phyloP scores from a whole-genome alignment of 2,113 vertebrate genomes.

The Probosciger aterrimus region DNA sequence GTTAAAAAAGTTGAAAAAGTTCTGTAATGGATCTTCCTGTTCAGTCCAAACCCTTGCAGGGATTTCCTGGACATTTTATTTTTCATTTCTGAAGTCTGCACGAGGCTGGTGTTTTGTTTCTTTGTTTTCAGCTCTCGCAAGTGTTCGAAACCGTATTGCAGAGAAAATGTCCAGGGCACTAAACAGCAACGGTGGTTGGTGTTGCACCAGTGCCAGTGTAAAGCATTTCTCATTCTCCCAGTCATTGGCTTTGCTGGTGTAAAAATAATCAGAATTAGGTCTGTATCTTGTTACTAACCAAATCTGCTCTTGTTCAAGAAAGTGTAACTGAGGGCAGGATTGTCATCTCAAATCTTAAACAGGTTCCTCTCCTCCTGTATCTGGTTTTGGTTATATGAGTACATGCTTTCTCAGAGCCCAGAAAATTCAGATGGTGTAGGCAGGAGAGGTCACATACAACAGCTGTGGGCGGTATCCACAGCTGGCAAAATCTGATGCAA shows the following conservation, averaged over 20 bases:
- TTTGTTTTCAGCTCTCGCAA: slow-evolving; percentile 16
- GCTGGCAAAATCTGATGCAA: not conserved
- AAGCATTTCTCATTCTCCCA: not conserved
- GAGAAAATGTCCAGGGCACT: not conserved
- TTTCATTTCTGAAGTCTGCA: slow-evolving; percentile 28
- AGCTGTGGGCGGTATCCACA: not conserved
- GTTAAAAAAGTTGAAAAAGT: slow-evolving; percentile 13
- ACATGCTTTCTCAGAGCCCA: not conserved
- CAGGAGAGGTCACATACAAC: not conserved
- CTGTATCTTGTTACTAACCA: not conserved
- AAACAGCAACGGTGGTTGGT: not conserved
- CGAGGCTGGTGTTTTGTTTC: not conserved
- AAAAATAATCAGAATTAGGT: slow-evolving; percentile 41
- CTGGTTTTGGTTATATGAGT: slow-evolving; percentile 3
- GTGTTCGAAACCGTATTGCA: not conserved
- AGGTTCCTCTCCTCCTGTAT: not conserved
- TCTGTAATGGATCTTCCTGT: slow-evolving; percentile 30
- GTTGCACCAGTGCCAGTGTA: slow-evolving; percentile 26
- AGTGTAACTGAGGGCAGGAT: slow-evolving; percentile 23
- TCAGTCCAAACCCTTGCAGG: slow-evolving; percentile 38
- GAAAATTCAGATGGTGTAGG: not conserved
- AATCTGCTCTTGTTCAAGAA: slow-evolving; percentile 4
- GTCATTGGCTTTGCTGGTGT: not conserved
- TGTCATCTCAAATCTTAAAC: not conserved
- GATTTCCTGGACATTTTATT: slow-evolving; percentile 53